phyloP scores from a whole-genome alignment of 2,888 invertebrate species.

The Leucoma salicis region DNA sequence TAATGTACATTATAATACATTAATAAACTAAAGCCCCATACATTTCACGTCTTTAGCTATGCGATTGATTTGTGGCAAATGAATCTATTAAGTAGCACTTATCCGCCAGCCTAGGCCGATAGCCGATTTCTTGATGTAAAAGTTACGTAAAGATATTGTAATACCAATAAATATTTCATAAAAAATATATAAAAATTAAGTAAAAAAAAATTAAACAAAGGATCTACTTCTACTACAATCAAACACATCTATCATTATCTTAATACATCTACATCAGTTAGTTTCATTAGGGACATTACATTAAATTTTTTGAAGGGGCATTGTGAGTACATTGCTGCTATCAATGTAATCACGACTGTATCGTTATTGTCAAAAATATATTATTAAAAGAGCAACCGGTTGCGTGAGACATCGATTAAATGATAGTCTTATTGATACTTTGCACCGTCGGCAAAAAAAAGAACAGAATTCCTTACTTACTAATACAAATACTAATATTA shows the following conservation, averaged over 20 bases:
- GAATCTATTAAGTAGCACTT: too few species aligned
- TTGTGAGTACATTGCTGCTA: conserved; percentile 48
- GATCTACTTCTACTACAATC: conserved; percentile 2
- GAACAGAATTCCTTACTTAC: too few species aligned
- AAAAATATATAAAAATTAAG: too few species aligned
- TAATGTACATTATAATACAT: too few species aligned
- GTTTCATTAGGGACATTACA: conserved; percentile 33
- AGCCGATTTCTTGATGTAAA: too few species aligned
- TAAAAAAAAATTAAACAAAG: conserved; percentile 2
- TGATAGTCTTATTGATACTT: conserved; percentile 20
- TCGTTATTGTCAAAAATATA: conserved; percentile 68
- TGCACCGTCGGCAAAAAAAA: conserved; percentile 25
- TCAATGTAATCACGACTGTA: conserved; percentile 56
- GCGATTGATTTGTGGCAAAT: too few species aligned
- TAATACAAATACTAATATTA: too few species aligned
- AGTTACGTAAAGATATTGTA: too few species aligned
- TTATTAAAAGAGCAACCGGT: conserved; percentile 55
- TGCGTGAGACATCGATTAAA: conserved; percentile 36
- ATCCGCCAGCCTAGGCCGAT: too few species aligned
- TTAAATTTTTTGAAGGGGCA: conserved; percentile 38
- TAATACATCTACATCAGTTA: conserved; percentile 12
- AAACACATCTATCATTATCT: conserved; percentile 8
- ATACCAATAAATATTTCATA: too few species aligned
- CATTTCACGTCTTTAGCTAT: too few species aligned
- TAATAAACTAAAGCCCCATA: too few species aligned